These are phyloP conservation scores for Tetrax tetrax DNA, from an alignment of 2,113 vertebrate genomes.

Conservation along the genomic window DNA sequence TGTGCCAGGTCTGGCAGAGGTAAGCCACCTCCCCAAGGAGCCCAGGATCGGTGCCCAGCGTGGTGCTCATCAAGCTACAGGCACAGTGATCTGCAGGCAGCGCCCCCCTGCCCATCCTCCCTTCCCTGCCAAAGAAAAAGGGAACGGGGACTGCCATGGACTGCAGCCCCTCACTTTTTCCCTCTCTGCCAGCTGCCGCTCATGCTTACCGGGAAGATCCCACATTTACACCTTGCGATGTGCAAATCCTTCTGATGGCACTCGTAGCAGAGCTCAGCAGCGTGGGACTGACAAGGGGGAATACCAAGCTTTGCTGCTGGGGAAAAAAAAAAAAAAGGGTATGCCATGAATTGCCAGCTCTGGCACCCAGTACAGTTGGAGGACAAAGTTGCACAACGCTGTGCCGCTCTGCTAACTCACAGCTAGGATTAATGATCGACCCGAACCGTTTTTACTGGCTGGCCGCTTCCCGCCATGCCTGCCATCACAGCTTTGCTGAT, in stretches of 20 bases:
- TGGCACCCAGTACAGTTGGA: background rate
- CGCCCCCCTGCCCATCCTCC: background rate
- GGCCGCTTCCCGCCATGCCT: background rate
- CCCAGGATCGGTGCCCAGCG: fast-evolving
- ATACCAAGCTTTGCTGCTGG: background rate
- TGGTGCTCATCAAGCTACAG: background rate
- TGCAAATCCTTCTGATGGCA: background rate
- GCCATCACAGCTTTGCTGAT: background rate
- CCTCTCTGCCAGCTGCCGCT: background rate
- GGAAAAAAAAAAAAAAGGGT: background rate
- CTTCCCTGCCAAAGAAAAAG: background rate
- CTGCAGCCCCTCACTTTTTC: background rate
- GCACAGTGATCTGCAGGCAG: background rate
- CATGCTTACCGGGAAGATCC: fast-evolving
- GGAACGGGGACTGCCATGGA: fast-evolving
- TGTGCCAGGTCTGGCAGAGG: background rate
- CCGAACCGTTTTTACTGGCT: too few species aligned
- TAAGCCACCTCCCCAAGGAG: fast-evolving
- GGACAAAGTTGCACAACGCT: fast-evolving
- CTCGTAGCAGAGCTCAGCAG: fast-evolving
- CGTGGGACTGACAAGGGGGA: background rate
- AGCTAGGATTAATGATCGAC: background rate
- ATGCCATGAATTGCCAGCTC: background rate
- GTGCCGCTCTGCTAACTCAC: fast-evolving
- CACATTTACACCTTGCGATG: background rate